These are phyloP conservation scores for Latheticus oryzae DNA, from an alignment of 2,888 invertebrate genomes.

Conservation along the genomic window DNA sequence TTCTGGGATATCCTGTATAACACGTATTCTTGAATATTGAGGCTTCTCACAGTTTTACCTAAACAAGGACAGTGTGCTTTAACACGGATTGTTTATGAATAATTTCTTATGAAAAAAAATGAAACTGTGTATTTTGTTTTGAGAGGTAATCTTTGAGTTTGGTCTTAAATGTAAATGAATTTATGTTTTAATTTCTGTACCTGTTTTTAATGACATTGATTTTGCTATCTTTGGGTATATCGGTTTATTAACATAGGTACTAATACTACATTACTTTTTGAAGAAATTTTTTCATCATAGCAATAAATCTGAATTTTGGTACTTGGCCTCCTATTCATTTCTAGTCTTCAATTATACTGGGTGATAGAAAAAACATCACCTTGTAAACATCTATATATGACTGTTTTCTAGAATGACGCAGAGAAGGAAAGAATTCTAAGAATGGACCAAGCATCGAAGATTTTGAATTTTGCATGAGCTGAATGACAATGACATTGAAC, in stretches of 20 bases:
- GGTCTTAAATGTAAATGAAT: slow-evolving; percentile 19
- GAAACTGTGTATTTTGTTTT: slow-evolving; percentile 20
- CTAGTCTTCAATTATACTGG: background rate
- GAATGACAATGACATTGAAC: slow-evolving; percentile 1
- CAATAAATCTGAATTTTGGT: background rate
- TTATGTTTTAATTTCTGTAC: slow-evolving; percentile 25
- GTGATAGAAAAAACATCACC: slow-evolving; percentile 1
- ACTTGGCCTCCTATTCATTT: background rate
- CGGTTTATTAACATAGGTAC: slow-evolving; percentile 20
- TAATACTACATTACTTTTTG: background rate
- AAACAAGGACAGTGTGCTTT: slow-evolving; percentile 12
- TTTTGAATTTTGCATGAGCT: slow-evolving; percentile 1
- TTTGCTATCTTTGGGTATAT: slow-evolving; percentile 18
- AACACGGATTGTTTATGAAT: slow-evolving; percentile 7
- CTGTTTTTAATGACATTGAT: slow-evolving; percentile 20
- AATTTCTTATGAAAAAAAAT: slow-evolving; percentile 9
- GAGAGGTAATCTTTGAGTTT: slow-evolving; percentile 18
- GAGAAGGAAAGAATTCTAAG: slow-evolving; percentile 12
- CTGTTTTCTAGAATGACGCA: slow-evolving; percentile 12
- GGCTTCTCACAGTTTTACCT: slow-evolving; percentile 6
- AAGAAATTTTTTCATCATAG: background rate
- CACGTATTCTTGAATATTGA: slow-evolving; percentile 7
- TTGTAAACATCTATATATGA: slow-evolving; percentile 12
- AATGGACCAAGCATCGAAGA: slow-evolving; percentile 10
- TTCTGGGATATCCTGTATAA: background rate